A percentile compares a stretch with the other conserved stretches of the same genome.
Conservation (phyloP, 2,797 vertebrate species). For the Molossus molossus region DNA sequence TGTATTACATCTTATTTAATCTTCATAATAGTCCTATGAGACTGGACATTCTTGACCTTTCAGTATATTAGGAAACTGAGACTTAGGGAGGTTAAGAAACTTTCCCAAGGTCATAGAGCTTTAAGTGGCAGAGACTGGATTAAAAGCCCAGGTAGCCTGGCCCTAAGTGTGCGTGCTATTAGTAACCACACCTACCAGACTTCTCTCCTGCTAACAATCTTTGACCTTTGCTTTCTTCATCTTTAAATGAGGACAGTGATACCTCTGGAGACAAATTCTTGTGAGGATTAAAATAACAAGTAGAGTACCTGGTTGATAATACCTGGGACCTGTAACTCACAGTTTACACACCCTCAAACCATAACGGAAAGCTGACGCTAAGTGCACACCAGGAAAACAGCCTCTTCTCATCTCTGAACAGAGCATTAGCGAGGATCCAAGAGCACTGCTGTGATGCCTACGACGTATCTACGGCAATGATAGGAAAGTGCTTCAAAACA, state of each 20-base stretch:
- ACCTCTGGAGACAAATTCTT: constrained; percentile 16
- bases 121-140: neutral
- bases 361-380: neutral
- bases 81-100: constrained; percentile 22
- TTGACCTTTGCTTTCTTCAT: neutral
- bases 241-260: constrained; percentile 7
- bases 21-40: neutral
- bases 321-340: neutral
- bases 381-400: neutral
- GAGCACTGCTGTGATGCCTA: neutral
- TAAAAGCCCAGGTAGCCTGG: neutral
- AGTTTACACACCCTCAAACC: neutral
- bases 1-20: neutral
- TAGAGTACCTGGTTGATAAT: neutral
- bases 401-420: neutral
- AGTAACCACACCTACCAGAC: neutral
- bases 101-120: neutral
- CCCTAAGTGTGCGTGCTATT: neutral
- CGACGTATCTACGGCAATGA: neutral
- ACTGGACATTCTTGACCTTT: constrained; percentile 23
- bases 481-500: neutral
- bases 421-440: neutral
- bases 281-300: neutral
- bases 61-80: constrained; percentile 30
- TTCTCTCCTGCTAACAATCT: neutral